Evolutionary conservation across 2,113 vertebrate species (phyloP).

Genomic region (Anguilla rostrata): DNA sequence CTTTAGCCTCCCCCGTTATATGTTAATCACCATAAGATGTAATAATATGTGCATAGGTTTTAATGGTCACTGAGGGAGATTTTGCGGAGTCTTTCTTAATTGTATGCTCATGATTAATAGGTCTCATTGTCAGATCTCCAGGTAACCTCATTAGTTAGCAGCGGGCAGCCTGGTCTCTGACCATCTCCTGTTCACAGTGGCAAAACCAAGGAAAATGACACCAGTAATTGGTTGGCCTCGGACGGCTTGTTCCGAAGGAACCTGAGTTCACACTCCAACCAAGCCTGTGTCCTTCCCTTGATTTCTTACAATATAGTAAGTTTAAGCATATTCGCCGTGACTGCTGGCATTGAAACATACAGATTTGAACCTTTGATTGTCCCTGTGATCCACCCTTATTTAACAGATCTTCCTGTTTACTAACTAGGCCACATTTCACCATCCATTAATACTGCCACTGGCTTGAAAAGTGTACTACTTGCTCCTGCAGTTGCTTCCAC

Average conservation of each 20-base stretch:
- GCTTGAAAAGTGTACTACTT: too few species aligned
- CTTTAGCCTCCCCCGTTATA: neutral
- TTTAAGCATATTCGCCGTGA: neutral
- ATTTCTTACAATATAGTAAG: too few species aligned
- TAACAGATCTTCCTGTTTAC: neutral
- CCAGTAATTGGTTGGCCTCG: neutral
- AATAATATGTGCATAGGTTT: neutral
- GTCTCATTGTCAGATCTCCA: neutral
- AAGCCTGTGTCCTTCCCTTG: too few species aligned
- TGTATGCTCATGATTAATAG: neutral
- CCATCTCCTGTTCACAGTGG: neutral
- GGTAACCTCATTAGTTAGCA: neutral
- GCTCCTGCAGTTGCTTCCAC: too few species aligned
- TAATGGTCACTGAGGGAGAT: neutral
- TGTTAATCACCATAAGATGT: neutral
- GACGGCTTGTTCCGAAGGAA: neutral
- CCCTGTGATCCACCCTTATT: neutral
- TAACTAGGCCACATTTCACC: too few species aligned
- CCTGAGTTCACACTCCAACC: too few species aligned
- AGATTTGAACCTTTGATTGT: neutral
- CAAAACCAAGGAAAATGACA: neutral
- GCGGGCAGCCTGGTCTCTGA: neutral
- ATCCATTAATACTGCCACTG: too few species aligned
- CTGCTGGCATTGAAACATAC: neutral
- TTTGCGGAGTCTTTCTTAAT: neutral